Base-by-base conservation (phyloP, 2,888 invertebrate genomes). In the Eristalis intricaria region DNA sequence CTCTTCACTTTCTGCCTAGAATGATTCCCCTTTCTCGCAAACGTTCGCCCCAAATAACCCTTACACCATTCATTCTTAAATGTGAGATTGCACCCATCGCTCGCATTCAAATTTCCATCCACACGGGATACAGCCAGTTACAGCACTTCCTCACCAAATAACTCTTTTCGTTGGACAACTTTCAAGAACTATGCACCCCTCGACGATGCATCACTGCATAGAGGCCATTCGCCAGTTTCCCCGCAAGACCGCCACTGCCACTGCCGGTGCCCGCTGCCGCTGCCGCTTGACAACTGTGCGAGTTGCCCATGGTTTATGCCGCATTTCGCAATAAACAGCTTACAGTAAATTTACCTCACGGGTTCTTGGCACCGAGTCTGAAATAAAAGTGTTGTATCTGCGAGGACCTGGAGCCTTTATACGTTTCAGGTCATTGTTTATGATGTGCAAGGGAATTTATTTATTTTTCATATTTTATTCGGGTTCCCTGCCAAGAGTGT, bases 401-500 rank as follows among this genome's bases (percentile, higher is more conserved):
- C 78, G 78, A 73, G 50, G 86, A 82, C 82, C 78, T 79, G 71
- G 32, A 78, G 58, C 65, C 69, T 78, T 77, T 74, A 43, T 58
- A 63, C 75, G 86, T 78, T 75, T 75, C 86, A 86, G 86, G 78
- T 86, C 86, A 86, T 78, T 83, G 86, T 86, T 86, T 86, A 86
- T 86, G 82, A 86, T 79, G 86, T 86, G 82, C 78, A 75, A 82
- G 66, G 60, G 19, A 75, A 81, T 82, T 81, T 78, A 63, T 82
- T 78, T 71, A 74, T 82, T 78, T 77, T 82, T 80, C 75, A 80
- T 70, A 63, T 82, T 78, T 82, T 78, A 79, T 63, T 71, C 70
- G 50, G 63, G 29, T 66, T 56, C n/a, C 26, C 40, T 86, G 82
- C 82, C 86, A 82, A 86, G 15, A 78, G 64, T 78, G 71, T 75